Base-by-base conservation (phyloP, 2,888 invertebrate genomes). In the Linyphia triangularis region DNA sequence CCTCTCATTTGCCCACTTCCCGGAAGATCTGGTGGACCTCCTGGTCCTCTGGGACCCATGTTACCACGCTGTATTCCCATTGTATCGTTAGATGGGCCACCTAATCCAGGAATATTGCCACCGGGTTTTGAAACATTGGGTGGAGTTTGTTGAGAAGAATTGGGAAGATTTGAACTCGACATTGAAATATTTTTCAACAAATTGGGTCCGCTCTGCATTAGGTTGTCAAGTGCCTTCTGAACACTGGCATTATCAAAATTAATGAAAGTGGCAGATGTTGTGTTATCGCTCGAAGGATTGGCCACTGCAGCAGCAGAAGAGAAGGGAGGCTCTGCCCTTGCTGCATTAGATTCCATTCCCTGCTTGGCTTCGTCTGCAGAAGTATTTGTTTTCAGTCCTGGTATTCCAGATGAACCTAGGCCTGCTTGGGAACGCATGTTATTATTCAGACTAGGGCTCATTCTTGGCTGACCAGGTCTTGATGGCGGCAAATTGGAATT, bases 191-290 rank as follows among this genome's bases (percentile, higher is more conserved):
- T 92, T 81, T 92, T 91, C 81, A 93, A 90, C 24, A 92, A 90
- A 85, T 91, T 92, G 16, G 93, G 92, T 3, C 93, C 93, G 90
- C 92, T 93, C 86, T 92, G 92, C 77, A 93, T 93, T n/a, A 93
- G 91, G 88, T 92, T 93, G 82, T 93, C 93, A 19, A 93, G 90
- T 2, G 93, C 93, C 89, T 92, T 92, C 91, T 93, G 93, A 22
- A 93, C 92, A 90, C 91, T 92, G 4, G 93, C 93, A 90, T 93
- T 93, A 90, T 92, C 92, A 89, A 93, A 92, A 91, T 93, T 93
- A 67, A 93, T 92, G 13, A 92, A 90, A 7, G 91, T 90, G n/a
- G 83, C 13, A n/a, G 90, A 70, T 3, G 85, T 9, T 33, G 81
- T 26, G 9, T 78, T 9, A 9, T 75, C 59, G 37, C 13, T 84